phyloP scores from a whole-genome alignment of 2,888 invertebrate genomes.

The Lasioglossum figueresi region DNA sequence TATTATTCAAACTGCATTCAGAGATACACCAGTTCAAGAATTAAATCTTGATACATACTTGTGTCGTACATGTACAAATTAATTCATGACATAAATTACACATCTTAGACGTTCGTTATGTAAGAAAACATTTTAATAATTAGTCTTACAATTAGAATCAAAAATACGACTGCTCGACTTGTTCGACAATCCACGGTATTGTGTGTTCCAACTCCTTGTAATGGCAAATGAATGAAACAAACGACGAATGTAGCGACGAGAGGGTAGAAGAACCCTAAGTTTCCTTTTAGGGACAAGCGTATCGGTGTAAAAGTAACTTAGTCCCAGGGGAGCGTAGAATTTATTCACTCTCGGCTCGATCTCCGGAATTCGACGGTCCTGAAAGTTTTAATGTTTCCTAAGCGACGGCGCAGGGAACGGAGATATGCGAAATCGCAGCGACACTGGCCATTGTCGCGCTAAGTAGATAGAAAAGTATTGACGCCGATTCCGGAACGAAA shows the following conservation, averaged over 20 bases:
- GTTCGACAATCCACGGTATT: background rate
- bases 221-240: conserved; percentile 12
- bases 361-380: background rate
- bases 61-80: background rate
- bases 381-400: conserved; percentile 32
- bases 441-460: background rate
- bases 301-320: conserved; percentile 17
- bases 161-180: background rate
- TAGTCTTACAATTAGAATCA: background rate
- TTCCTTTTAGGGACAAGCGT: conserved; percentile 8
- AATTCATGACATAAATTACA: background rate
- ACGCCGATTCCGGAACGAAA: background rate
- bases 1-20: background rate
- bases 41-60: too few relatives aligned
- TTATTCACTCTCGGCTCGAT: conserved; percentile 33
- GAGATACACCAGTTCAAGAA: too few relatives aligned
- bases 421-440: background rate
- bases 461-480: conserved; percentile 15
- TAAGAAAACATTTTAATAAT: background rate
- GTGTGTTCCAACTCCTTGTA: background rate
- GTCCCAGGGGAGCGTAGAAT: conserved; percentile 8
- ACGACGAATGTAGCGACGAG: background rate
- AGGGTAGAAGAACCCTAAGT: background rate
- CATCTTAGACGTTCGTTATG: background rate
- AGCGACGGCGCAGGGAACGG: background rate